Base-by-base conservation (phyloP, 2,888 invertebrate species). In the Parelbella ahira region DNA sequence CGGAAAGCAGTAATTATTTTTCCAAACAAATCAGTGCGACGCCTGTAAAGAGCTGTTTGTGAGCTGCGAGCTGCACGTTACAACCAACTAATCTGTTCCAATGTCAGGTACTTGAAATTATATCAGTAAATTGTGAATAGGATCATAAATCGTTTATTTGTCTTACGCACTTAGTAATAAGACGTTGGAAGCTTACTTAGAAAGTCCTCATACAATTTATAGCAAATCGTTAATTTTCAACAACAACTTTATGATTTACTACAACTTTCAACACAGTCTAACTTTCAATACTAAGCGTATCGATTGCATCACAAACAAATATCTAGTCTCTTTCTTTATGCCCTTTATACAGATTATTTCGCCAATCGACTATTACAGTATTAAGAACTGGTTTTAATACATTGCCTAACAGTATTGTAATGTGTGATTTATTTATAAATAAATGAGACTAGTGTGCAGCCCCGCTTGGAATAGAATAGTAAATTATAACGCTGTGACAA, bases 161-260 rank as follows among this genome's bases (percentile, higher is more conserved):
- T 18, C 23, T 24, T 24, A 39, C 24, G 10, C 30, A 32, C 8
- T 24, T 5, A 38, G 12, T 24, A 23, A 24, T 13, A 30, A n/a
- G n/a, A n/a, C n/a, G 29, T 23, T 23, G 15, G 8, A 24, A 24
- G 24, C 30, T 30, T 30, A 38, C 30, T 30, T 38, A 30, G 30
- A 39, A 23, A 39, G 30, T 32, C 24, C 8, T 18, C 25, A 32
- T 24, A 19, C 23, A 28, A 39, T 32, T 39, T 39, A 39, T 20
- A 12, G 39, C 25, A 39, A 39, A 39, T 39, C 32, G 32, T 32
- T 25, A 19, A 39, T 32, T 32, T 39, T 39, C 30, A 32, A 32
- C 30, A 38, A 30, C 38, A 29, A 9, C n/a, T 39, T 39, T 21
- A 39, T 39, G 39, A 39, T 39, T 32, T 32, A 39, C 12, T 33